Evolutionary conservation across 2,113 vertebrate genomes (phyloP).

Genomic region (Rattus norvegicus): GRCr8 NC_086028.1:11487001-11487500

Average conservation of each 20-base stretch:
- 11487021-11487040: background rate
- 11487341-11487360: background rate
- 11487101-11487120: background rate
- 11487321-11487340: background rate
- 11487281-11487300: background rate
- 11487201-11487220: background rate
- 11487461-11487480: background rate
- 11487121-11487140: background rate
- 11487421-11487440: background rate
- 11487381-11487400: background rate
- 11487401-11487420: background rate
- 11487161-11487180: background rate
- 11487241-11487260: background rate
- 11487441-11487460: background rate
- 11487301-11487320: background rate
- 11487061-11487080: background rate
- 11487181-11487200: no score
- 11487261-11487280: background rate
- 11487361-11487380: background rate
- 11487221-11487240: background rate
- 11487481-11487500: background rate
- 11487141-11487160: background rate
- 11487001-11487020: background rate
- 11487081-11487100: background rate
- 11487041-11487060: background rate